Evolutionary conservation across 2,797 vertebrate genomes (phyloP).

Genomic region (Pangasius djambal): DNA sequence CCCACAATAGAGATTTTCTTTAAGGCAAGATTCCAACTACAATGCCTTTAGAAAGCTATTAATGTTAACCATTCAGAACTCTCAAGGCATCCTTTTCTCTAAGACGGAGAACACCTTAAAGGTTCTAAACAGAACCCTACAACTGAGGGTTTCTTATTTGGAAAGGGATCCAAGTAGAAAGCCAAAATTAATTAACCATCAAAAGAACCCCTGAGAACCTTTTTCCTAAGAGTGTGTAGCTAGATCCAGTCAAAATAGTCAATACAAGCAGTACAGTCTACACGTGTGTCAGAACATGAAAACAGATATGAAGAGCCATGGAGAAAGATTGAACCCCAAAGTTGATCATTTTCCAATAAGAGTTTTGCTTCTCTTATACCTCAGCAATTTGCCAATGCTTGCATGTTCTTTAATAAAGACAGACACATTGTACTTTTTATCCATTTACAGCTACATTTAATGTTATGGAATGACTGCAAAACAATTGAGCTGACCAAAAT

Average conservation of each 20-base stretch:
- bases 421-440: background rate
- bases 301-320: background rate
- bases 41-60: background rate
- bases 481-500: too few species aligned
- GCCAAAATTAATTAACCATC: background rate
- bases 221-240: background rate
- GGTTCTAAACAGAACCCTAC: background rate
- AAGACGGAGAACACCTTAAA: background rate
- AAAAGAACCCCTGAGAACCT: background rate
- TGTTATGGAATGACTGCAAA: too few species aligned
- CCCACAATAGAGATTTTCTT: too few species aligned
- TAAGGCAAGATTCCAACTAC: too few species aligned
- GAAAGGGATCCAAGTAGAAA: background rate
- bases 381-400: background rate
- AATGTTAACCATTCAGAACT: too few species aligned
- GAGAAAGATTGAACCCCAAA: background rate
- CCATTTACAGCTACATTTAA: background rate
- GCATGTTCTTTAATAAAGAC: background rate
- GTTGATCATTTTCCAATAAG: background rate
- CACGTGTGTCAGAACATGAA: background rate
- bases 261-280: background rate
- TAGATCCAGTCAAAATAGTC: background rate
- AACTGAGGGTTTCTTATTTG: background rate
- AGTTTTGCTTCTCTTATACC: background rate
- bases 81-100: too few species aligned